Evolutionary conservation across 2,113 vertebrate genomes (phyloP), one percentile per base, ranked within the genome.

Genomic region (Chaenocephalus aceratus): DNA sequence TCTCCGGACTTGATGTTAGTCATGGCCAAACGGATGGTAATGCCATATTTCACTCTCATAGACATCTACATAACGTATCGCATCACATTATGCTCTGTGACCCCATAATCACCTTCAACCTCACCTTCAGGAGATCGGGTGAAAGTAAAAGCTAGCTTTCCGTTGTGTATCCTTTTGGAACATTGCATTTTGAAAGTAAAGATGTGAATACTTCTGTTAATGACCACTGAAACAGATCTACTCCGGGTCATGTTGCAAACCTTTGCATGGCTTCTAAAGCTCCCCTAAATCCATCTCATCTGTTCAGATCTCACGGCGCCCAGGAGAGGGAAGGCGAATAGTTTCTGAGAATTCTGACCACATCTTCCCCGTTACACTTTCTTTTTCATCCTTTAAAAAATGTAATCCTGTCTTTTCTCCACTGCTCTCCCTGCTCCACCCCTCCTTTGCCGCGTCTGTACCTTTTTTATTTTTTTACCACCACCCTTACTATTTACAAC

Each of bases 261-360:
- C 81, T 62, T 56, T 18, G 65, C 60, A 51, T 14, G 52, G 71
- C 84, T 73, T 34, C 44, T 30, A 30, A 2, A 76, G 60, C 63
- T 85, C 80, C 57, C 48, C 60, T 67, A 81, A 84, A 84, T 54
- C 64, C 72, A 72, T 84, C 78, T 86, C 80, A 93, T 90, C 88
- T 80, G 82, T 80, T 76, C 69, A 74, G 79, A 88, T 91, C 83
- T 87, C 66, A 13, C 1, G 30, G 30, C 21, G 30, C 81, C 79
- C 52, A 36, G 9, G 56, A 73, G 70, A 86, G 67, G 1, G 18
- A 79, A 48, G 15, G 54, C 80, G 73, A 53, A 61, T 34, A 46
- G 78, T 87, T 91, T 21, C 21, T 83, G 72, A 80, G 66, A 41
- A 91, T 91, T 91, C 87, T 82, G 66, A 74, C 73, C 74, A 61